phyloP scores from a whole-genome alignment of 2,113 vertebrate species.

The Thomomys bottae region DNA sequence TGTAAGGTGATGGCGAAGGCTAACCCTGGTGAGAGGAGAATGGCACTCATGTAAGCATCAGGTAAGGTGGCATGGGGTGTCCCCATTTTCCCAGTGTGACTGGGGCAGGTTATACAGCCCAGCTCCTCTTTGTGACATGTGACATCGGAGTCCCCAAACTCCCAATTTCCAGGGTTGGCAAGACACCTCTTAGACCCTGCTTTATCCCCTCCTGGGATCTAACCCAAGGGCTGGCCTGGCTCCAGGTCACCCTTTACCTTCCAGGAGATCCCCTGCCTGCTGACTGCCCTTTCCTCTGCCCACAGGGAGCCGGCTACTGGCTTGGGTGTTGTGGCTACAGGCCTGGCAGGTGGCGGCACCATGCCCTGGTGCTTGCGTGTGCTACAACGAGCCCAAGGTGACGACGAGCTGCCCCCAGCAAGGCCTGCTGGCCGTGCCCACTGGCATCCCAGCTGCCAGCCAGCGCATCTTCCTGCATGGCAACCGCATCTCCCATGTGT shows the following conservation, averaged over 20 bases:
- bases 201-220: neutral
- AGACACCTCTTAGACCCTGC: neutral
- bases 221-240: neutral
- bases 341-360: slow-evolving; percentile 88
- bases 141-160: neutral
- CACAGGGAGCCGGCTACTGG: slow-evolving; percentile 93
- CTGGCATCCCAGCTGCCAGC: slow-evolving; percentile 93
- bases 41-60: rapidly evolving
- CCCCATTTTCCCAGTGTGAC: neutral
- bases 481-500: slow-evolving; percentile 93
- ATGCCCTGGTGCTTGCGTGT: slow-evolving; percentile 95
- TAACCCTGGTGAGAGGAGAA: rapidly evolving
- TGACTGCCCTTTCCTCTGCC: slow-evolving; percentile 64
- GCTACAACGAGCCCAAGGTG: slow-evolving; percentile 95
- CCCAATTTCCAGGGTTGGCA: neutral
- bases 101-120: neutral
- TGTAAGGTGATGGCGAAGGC: neutral
- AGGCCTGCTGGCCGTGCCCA: slow-evolving; percentile 93
- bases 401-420: slow-evolving; percentile 98
- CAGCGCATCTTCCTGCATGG: slow-evolving; percentile 98
- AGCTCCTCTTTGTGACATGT: neutral
- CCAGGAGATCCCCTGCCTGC: neutral
- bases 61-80: neutral
- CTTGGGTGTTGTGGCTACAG: slow-evolving; percentile 95
- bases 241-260: neutral